Percentiles rank a stretch among this genome's conserved stretches.
Conservation (phyloP, 2,113 vertebrate genomes). For the Syngnathoides biaculeatus region DNA sequence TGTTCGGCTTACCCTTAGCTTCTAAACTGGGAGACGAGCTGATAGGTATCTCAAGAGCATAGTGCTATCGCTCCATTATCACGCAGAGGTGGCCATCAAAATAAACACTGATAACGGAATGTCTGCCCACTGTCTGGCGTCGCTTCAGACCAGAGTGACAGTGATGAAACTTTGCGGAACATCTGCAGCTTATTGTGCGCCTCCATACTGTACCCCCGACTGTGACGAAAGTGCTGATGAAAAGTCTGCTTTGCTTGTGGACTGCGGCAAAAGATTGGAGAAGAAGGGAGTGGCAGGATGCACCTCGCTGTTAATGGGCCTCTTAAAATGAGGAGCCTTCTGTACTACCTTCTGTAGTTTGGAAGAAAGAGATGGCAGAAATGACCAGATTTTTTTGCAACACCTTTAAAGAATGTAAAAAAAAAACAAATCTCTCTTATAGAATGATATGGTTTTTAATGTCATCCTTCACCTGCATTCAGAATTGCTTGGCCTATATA, state of each 20-base stretch:
- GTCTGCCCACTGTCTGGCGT: slow-evolving; percentile 33
- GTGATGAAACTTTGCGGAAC: slow-evolving; percentile 23
- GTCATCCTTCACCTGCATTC: not conserved
- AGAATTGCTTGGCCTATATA: not conserved
- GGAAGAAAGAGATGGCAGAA: not conserved
- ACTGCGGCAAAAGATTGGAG: slow-evolving; percentile 42
- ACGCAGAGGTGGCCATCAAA: slow-evolving; percentile 26
- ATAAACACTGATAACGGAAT: slow-evolving; percentile 39
- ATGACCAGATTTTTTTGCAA: not conserved
- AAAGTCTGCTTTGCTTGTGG: slow-evolving; percentile 27
- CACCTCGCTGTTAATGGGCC: slow-evolving; percentile 39
- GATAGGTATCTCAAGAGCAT: slow-evolving; percentile 21
- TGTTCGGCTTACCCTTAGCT: slow-evolving; percentile 28
- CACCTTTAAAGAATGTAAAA: not conserved
- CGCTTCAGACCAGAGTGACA: slow-evolving; percentile 16
- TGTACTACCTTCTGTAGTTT: not conserved
- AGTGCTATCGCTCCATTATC: not conserved
- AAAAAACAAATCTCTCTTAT: no score
- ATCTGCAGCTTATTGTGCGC: slow-evolving; percentile 46
- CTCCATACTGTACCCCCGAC: slow-evolving; percentile 34
- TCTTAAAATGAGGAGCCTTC: not conserved
- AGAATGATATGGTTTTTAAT: no score
- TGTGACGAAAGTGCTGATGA: slow-evolving; percentile 29
- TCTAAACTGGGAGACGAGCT: slow-evolving; percentile 41
- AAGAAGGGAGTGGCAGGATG: slow-evolving; percentile 46